Conservation (phyloP, 2,888 invertebrate genomes). For the Drosophila anomelani region DNA sequence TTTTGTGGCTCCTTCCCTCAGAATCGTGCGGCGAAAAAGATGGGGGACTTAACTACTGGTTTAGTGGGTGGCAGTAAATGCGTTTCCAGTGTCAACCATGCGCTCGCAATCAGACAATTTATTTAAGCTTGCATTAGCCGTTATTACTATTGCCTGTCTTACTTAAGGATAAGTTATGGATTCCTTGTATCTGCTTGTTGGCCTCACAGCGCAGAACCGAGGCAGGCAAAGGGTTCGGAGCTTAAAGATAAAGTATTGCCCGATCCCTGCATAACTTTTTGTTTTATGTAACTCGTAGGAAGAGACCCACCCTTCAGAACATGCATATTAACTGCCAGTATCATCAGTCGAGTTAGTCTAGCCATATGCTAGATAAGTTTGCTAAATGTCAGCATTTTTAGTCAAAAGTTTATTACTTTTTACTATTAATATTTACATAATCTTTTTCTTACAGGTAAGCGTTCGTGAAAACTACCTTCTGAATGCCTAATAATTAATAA, state of each 20-base stretch:
- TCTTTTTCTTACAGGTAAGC: constrained; percentile 62
- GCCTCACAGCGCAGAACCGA: neutral
- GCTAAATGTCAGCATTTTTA: neutral
- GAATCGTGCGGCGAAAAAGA: neutral
- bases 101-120: constrained; percentile 61
- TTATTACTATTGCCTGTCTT: constrained; percentile 76
- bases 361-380: neutral
- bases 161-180: constrained; percentile 66
- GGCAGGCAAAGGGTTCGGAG: constrained; percentile 23
- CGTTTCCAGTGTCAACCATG: constrained; percentile 74
- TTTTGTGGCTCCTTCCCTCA: constrained; percentile 10
- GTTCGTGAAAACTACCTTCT: constrained; percentile 35
- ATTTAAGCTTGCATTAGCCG: constrained; percentile 64
- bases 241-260: constrained; percentile 9
- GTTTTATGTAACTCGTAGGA: neutral
- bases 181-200: constrained; percentile 46
- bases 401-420: neutral
- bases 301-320: neutral
- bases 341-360: neutral
- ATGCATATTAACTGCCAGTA: neutral
- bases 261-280: neutral
- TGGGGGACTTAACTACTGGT: neutral
- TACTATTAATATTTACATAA: neutral
- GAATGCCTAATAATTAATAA: constrained; percentile 5
- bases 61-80: constrained; percentile 45